Base-by-base conservation (phyloP, 2,888 invertebrate species). In the Netelia fuscicornis region DNA sequence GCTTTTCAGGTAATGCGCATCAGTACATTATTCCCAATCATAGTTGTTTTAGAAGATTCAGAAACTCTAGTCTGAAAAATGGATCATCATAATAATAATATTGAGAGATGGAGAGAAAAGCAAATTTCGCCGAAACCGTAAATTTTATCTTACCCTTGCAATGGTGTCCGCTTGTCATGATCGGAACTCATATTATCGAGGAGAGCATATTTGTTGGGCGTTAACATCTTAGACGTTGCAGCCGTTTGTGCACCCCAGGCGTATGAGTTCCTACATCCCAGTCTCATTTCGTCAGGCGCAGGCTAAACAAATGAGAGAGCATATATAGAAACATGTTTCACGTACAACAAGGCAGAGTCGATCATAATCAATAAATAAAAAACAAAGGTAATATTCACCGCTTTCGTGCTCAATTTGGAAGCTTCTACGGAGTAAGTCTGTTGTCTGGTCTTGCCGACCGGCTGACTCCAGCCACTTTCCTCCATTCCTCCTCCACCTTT, bases 341-440 rank as follows among this genome's bases (percentile, higher is more conserved):
- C 58, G 52, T 76, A 77, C 58, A 60, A 77, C 2, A 52, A 80
- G 72, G 56, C 52, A 9, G 11, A 48, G 13, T 13, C 2, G 2
- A 48, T 13, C 1, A 48, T 10, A 48, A 48, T 13, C 48, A 48
- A 11, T 13, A 2, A 10, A 23, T 11, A 65, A 48, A 48, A 9
- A 48, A 71, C 20, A 20, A 2, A 23, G 42, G 17, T n/a, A 85
- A 56, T 64, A 93, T 94, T 94, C 89, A 95, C 95, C 68, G 94
- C 92, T 92, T 94, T 94, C 83, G 91, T 91, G 88, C 94, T 95
- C 30, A 95, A 91, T 90, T 95, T 95, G 9, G 95, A 94, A 42
- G 94, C 93, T 89, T 95, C 94, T 3, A 95, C 94, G 20, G 93
- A 91, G 88, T 94, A 94, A 64, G 90, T 84, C 72, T 89, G 85